Evolutionary conservation across 2,113 vertebrate species (phyloP).

Genomic region (Eudyptes chrysolophus): DNA sequence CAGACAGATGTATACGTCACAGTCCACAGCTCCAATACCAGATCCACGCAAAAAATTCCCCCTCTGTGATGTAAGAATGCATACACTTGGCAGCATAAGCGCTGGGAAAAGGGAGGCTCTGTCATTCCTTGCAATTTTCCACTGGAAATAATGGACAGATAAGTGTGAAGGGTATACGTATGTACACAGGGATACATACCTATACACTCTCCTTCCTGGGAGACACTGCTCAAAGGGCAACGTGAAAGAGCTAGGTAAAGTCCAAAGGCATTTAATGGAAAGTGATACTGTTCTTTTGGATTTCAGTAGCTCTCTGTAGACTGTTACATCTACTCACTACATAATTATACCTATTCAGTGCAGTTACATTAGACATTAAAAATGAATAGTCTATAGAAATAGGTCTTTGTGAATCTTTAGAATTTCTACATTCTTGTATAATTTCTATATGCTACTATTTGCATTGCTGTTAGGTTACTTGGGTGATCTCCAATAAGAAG

Average conservation of each 20-base stretch:
- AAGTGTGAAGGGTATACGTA: neutral
- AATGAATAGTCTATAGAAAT: neutral
- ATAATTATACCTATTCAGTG: neutral
- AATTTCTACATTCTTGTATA: neutral
- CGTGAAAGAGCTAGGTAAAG: neutral
- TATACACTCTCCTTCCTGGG: neutral
- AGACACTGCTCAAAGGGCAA: neutral
- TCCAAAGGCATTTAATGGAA: neutral
- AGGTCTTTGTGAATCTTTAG: neutral
- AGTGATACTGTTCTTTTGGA: neutral
- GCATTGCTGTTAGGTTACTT: neutral
- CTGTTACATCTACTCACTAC: neutral
- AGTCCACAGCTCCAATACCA: neutral
- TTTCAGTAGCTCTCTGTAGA: neutral
- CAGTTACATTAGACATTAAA: neutral
- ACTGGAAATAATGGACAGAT: neutral
- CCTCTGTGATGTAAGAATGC: neutral
- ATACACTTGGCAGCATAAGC: neutral
- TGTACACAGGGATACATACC: neutral
- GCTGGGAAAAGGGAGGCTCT: neutral
- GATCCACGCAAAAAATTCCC: neutral
- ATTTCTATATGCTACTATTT: neutral
- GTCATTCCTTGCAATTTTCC: neutral
- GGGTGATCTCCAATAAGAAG: neutral
- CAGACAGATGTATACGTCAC: neutral